Evolutionary conservation across 2,888 invertebrate species (phyloP), one percentile per base, ranked within the genome.

Genomic region (Oscheius sp.): DNA sequence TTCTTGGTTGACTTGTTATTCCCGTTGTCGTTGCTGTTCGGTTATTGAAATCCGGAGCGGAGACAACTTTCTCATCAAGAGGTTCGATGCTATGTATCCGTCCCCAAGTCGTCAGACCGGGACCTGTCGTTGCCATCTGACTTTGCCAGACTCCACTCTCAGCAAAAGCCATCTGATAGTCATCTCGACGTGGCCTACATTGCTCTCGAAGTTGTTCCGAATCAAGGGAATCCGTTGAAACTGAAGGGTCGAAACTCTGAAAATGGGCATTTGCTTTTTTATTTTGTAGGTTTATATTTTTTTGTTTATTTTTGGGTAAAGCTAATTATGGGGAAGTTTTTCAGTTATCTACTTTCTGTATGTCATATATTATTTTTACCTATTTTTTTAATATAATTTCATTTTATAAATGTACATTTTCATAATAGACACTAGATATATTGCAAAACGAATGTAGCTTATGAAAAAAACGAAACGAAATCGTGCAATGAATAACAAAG

Each of bases 71-170:
- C 49, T 77, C 82, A 22, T 82, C 82, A 8, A 75, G 50, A 9
- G 74, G 74, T 38, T 80, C 76, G 5, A 72, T 70, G 28, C 74
- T 74, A 32, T 74, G 73, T n/a, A 85, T 84, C 5, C 84, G 70
- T 14, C 86, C 86, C 86, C 86, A 86, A n/a, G 86, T 86, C n/a
- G 85, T 86, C 61, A 85, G 54, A 20, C 56, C 56, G 22, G 45
- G 28, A 9, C 67, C 70, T 28, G 65, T 68, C n/a, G n/a, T n/a
- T n/a, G n/a, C n/a, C 1, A 74, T 71, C 4, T 69, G 72, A 14
- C 66, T 67, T 47, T 74, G 75, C 85, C 85, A 85, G 47, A 84
- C 84, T 8, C 85, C 85, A 24, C 80, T 80, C 67, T 85, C 85
- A 9, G 78, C 82, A 63, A 86, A 86, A 33, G 85, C 82, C 69